Evolutionary conservation across 2,888 invertebrate genomes (phyloP), one percentile per base, ranked within the genome.

Genomic region (Shargacucullia verbasci): DNA sequence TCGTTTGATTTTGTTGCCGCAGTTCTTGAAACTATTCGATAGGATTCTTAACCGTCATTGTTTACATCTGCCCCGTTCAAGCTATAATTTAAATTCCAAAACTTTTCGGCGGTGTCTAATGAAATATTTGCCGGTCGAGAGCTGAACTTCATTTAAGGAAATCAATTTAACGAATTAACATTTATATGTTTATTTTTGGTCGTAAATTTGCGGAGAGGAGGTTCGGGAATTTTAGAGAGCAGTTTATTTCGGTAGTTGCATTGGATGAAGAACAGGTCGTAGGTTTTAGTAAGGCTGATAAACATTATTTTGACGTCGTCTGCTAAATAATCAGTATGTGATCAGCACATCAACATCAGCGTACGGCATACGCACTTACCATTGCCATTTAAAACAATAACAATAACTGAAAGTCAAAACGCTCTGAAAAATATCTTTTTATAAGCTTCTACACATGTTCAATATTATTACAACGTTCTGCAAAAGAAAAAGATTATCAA

Each of bases 71-170:
- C 20, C 20, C 10, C 3, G 47, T 34, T 35, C 29, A 10, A 33
- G 25, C 14, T 34, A 52, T 55, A 9, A 52, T 58, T 69, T 43
- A 35, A 63, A 53, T 38, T 55, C 7, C 13, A 11, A 33, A 58
- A 62, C 70, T 58, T 58, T 62, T 44, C 39, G 27, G 38, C 27
- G n/a, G 14, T 38, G 15, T 25, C 7, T 58, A 55, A 62, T 55
- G 33, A 62, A 73, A 73, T 57, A 57, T 61, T 52, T 68, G 31
- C 31, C 41, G 13, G 44, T 49, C 10, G 27, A 38, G 13, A 25
- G 15, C 14, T 48, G 10, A 38, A 53, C 39, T 52, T 56, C 33
- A 29, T 25, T 37, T 15, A n/a, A 39, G 37, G 12, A 43, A 56
- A 68, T 40, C 8, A 13, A 41, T 55, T 55, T 31, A 38, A 45